Conservation (phyloP, 1,140 invertebrate genomes). For the Drosophila erecta region DNA sequence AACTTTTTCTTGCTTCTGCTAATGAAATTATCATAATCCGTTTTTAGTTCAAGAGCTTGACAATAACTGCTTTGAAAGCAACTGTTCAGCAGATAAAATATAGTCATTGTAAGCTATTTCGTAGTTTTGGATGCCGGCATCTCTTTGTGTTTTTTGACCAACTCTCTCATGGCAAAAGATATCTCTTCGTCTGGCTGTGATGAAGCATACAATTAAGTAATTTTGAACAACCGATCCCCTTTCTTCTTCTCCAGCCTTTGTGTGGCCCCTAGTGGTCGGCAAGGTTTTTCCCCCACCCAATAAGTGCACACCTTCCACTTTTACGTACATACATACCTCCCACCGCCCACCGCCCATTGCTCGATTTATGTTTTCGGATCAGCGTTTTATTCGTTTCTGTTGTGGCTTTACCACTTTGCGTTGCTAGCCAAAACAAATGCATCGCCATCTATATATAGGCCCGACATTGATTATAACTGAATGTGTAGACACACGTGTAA, state of each 20-base stretch:
- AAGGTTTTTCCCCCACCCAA: constrained; percentile 8
- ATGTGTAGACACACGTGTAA: constrained; percentile 1
- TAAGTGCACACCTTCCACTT: not conserved
- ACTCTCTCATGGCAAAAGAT: constrained; percentile 6
- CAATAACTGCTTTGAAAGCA: not conserved
- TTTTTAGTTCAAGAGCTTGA: not conserved
- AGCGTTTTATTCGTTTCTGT: constrained; percentile 36
- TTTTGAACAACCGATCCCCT: constrained; percentile 17
- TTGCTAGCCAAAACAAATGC: constrained; percentile 74
- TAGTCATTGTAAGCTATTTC: not conserved
- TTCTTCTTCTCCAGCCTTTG: constrained; percentile 8
- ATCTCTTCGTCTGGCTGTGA: not conserved
- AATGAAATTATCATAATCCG: too few relatives aligned
- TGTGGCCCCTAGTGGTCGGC: constrained; percentile 23
- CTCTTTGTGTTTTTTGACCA: constrained; percentile 14
- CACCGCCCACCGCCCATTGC: not conserved
- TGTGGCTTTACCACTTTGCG: constrained; percentile 25
- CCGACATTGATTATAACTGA: constrained; percentile 31
- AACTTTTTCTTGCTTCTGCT: too few relatives aligned
- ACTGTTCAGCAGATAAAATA: not conserved
- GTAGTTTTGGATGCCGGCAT: not conserved
- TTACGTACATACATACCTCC: not conserved
- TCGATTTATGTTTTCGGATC: constrained; percentile 32
- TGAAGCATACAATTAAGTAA: constrained; percentile 46
- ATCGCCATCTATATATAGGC: constrained; percentile 21